Evolutionary conservation across 2,888 invertebrate species (phyloP), one percentile per base, ranked within the genome.

Genomic region (Pelosia muscerda): DNA sequence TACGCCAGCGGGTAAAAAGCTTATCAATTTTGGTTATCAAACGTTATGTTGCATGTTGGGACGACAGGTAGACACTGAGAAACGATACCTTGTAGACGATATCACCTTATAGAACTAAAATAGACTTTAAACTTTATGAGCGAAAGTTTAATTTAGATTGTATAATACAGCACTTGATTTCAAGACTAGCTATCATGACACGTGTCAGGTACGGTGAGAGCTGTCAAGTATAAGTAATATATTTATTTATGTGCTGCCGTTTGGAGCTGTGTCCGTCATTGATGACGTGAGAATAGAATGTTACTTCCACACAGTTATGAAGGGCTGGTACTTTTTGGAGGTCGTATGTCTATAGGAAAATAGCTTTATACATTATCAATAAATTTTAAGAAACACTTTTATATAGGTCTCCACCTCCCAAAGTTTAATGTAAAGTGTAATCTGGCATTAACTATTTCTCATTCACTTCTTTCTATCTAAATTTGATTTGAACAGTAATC

Each of bases 141-240:
- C 10, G 71, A 86, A 69, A 67, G 79, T 82, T 71, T 13, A 78
- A 75, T 82, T 55, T 82, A 23, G 22, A 19, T 65, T 68, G 63
- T 25, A 53, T 6, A 0, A 31, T 3, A 61, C 49, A 25, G 69
- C 71, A 73, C 86, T 87, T 88, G 87, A 88, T 89, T 86, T 83
- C 69, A 84, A 75, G 78, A 79, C 84, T 85, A 9, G 8, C 49
- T 49, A 84, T 84, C 89, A 88, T 89, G 90, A 90, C 90, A 89
- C 89, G 88, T 88, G 92, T 91, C 91, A 89, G 86, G 85, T 86
- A 84, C 81, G 81, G 84, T 88, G 85, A 90, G 88, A 91, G 92
- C 92, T 90, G 92, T 92, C 93, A 89, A 75, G 86, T 90, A 88
- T n/a, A 89, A 90, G 91, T 90, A 88, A 91, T 89, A 88, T 90